Percentiles rank a stretch among this genome's conserved stretches.
phyloP scores from a whole-genome alignment of 2,113 vertebrate genomes.

The Tretioscincus oriximinensis region DNA sequence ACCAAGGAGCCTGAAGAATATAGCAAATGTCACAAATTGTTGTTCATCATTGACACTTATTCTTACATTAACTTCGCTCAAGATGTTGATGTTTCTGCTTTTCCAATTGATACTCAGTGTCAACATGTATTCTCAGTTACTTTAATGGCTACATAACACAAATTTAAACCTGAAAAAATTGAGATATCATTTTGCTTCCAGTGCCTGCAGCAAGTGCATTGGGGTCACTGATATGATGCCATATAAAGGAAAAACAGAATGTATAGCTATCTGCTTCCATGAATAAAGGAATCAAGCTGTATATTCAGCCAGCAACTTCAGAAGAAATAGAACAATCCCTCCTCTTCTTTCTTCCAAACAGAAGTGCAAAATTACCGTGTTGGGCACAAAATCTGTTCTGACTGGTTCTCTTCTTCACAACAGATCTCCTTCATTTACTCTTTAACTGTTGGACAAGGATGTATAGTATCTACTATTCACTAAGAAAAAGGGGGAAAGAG shows the following conservation, averaged over 20 bases:
- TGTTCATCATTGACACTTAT: not conserved
- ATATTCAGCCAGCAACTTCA: not conserved
- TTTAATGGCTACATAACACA: not conserved
- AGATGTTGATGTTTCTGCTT: not conserved
- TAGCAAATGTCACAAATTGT: not conserved
- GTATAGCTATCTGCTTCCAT: not conserved
- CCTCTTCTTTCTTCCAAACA: no score
- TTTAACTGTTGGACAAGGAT: no score
- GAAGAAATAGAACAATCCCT: no score
- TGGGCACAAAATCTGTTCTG: no score
- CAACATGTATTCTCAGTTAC: not conserved
- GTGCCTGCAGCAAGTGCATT: no score
- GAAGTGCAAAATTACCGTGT: no score
- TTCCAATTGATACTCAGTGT: slow-evolving; percentile 8
- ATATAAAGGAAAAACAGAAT: not conserved
- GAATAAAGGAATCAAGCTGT: not conserved
- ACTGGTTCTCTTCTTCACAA: no score
- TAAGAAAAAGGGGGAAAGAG: no score
- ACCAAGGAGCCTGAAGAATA: slow-evolving; percentile 11
- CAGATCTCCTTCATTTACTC: no score
- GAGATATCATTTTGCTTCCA: not conserved
- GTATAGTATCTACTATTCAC: no score
- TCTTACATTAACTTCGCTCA: not conserved
- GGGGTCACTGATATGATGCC: not conserved
- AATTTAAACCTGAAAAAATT: not conserved